Evolutionary conservation across 2,888 invertebrate genomes (phyloP).

Genomic region (Subacronicta megacephala): DNA sequence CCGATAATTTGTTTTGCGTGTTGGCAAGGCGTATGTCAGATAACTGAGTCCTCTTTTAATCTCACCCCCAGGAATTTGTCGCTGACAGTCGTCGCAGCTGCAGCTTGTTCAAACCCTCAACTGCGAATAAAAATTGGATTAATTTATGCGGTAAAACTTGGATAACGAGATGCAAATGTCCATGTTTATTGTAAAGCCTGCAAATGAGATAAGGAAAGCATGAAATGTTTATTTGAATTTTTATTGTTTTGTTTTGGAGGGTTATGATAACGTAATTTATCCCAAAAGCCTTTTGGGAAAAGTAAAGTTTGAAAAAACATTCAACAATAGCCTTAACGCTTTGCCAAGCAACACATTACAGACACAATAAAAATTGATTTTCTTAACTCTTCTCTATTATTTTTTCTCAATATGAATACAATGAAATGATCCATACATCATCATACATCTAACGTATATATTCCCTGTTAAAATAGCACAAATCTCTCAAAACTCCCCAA

Average conservation of each 20-base stretch:
- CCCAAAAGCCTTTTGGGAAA: no score
- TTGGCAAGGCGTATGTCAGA: slow-evolving; percentile 12
- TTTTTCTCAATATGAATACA: no score
- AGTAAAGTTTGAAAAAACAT: no score
- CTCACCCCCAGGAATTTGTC: slow-evolving; percentile 64
- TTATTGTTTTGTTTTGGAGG: not conserved
- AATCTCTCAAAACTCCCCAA: not conserved
- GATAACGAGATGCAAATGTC: slow-evolving; percentile 55
- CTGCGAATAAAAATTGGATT: slow-evolving; percentile 66
- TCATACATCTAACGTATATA: no score
- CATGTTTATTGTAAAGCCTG: slow-evolving; percentile 41
- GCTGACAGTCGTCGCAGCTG: slow-evolving; percentile 67
- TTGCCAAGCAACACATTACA: no score
- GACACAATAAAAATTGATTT: not conserved
- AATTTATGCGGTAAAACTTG: slow-evolving; percentile 59
- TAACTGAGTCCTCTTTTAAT: slow-evolving; percentile 41
- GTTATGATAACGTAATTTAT: not conserved
- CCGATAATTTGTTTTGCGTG: no score
- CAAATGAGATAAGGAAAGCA: slow-evolving; percentile 23
- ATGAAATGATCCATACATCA: no score
- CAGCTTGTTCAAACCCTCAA: slow-evolving; percentile 46
- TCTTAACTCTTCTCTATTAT: no score
- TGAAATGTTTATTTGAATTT: slow-evolving; percentile 1
- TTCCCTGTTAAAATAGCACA: no score
- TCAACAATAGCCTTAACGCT: no score